Base-by-base conservation (phyloP, 2,888 invertebrate genomes). In the Nezara viridula region DNA sequence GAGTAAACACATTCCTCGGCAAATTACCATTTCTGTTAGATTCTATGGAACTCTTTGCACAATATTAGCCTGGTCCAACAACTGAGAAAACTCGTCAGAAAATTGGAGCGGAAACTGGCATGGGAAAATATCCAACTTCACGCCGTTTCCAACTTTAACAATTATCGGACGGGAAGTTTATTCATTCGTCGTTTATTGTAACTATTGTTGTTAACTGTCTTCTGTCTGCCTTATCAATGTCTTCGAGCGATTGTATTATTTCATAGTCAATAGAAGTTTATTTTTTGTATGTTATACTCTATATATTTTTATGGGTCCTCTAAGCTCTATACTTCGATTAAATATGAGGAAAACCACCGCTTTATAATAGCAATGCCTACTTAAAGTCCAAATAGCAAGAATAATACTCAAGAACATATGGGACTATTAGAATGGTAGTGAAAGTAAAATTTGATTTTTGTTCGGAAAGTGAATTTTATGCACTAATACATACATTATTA, bases 61-160 rank as follows among this genome's bases (percentile, higher is more conserved):
- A 37, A 73, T 37, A 73, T 73, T 37, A 73, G 66, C 32, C 0
- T 19, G 66, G 37, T 19, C 37, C 19, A 73, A 32, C 66, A 73
- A 73, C 66, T 32, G 66, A 6, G 66, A 73, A 73, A 73, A 73
- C 66, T 37, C 66, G 66, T 73, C 66, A 73, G 66, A 73, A 73
- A 73, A 73, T 73, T 73, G 66, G 24, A 73, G 37, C 66, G 66
- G 66, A 73, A 73, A 73, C 66, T 37, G 66, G 37, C 66, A 73
- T 44, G 81, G 40, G 81, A 81, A 81, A 81, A 81, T 81, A 81
- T 81, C 81, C 81, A 81, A 81, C 81, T 81, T 81, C n/a, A n/a
- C 44, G 44, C 81, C 81, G 44, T 40, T 40, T 81, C 81, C 40
- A 81, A 81, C 81, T 81, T 81, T 47, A 44, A 44, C 44, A 81